phyloP scores from a whole-genome alignment of 2,113 vertebrate genomes.

The Falco punctatus region DNA sequence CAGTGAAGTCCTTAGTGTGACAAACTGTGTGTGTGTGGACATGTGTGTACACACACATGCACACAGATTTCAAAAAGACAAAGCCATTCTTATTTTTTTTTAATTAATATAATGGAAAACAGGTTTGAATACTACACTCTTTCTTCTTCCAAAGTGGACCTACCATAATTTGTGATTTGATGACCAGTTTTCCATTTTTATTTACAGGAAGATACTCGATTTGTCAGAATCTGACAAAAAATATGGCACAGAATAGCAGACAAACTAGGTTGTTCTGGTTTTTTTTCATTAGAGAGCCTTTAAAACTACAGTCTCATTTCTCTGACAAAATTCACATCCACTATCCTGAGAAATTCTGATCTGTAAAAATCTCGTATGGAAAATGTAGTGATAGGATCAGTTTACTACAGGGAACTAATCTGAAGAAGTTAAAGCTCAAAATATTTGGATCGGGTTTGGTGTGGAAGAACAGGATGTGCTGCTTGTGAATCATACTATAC shows the following conservation, averaged over 20 bases:
- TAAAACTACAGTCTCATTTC: not conserved
- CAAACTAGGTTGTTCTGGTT: too few species aligned
- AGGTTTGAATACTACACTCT: not conserved
- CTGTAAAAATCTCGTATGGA: not conserved
- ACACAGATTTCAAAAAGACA: not conserved
- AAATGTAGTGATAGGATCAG: not conserved
- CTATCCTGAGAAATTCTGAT: not conserved
- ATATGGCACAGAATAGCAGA: not conserved
- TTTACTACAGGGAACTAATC: not conserved
- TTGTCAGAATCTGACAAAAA: not conserved
- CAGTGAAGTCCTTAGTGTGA: not conserved
- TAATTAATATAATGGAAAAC: not conserved
- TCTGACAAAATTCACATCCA: not conserved
- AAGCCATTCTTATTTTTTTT: not conserved
- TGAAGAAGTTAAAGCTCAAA: not conserved
- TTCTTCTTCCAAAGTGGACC: not conserved
- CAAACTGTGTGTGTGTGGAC: fast-evolving
- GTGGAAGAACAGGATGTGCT: not conserved
- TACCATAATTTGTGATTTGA: not conserved
- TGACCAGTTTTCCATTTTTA: not conserved
- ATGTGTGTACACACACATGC: not conserved
- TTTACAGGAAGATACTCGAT: not conserved
- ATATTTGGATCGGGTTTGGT: not conserved
- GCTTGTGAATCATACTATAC: not conserved
- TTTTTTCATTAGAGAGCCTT: not conserved